phyloP scores from a whole-genome alignment of 2,888 invertebrate species.

The Icerya purchasi region DNA sequence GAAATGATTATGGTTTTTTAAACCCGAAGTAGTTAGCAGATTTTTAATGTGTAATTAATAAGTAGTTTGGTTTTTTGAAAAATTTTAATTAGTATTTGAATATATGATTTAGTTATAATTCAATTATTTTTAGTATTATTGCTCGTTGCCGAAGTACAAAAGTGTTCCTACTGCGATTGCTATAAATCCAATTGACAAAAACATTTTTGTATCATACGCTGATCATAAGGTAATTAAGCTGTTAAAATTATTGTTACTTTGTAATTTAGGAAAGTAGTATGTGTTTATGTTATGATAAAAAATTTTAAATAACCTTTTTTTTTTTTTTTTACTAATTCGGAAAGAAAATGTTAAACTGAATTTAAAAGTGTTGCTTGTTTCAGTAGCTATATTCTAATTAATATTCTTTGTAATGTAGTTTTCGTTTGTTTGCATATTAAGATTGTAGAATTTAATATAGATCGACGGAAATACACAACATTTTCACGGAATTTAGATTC shows the following conservation, averaged over 20 bases:
- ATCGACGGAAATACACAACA: constrained; percentile 35
- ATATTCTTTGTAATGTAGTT: not conserved
- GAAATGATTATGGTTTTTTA: too few species aligned
- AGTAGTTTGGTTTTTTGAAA: too few species aligned
- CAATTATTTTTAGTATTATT: constrained; percentile 25
- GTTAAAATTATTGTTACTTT: too few species aligned
- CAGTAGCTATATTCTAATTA: not conserved
- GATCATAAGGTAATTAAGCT: constrained; percentile 46
- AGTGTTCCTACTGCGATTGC: constrained; percentile 49
- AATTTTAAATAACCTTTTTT: too few species aligned
- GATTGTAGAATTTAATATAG: constrained; percentile 51
- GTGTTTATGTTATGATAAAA: too few species aligned
- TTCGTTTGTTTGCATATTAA: not conserved
- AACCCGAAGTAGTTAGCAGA: too few species aligned
- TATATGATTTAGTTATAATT: constrained; percentile 1
- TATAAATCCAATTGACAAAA: constrained; percentile 35
- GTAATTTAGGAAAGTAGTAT: too few species aligned
- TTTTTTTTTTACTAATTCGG: too few species aligned
- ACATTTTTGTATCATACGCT: constrained; percentile 48
- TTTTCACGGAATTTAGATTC: constrained; percentile 36
- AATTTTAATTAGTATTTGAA: not conserved
- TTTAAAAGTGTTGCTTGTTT: not conserved
- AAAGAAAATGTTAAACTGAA: too few species aligned
- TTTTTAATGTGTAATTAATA: too few species aligned
- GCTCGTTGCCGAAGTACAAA: constrained; percentile 45